Base-by-base conservation (phyloP, 2,113 vertebrate species). In the Amblyornis subalaris region DNA sequence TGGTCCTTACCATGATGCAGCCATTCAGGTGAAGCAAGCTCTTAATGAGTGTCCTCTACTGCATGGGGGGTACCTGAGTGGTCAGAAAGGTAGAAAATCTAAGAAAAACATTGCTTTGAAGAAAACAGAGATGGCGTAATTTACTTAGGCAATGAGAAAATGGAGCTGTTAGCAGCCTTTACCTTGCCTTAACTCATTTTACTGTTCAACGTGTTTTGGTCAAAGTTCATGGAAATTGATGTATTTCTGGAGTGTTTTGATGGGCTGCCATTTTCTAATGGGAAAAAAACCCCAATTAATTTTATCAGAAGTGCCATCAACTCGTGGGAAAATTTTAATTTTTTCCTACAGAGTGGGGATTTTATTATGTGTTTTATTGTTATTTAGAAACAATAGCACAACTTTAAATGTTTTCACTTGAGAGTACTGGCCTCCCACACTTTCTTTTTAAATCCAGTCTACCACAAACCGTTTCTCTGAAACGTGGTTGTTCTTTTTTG, bases 361-460 rank as follows among this genome's bases (percentile, higher is more conserved):
- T 91, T 92, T 90, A 82, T 93, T 73, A 51, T 26, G 40, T 70
- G 64, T 54, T 93, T 94, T 87, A 79, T 48, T 77, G 35, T 60
- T 79, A 62, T 85, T 90, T 77, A 93, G 71, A 76, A 95, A 85
- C 8, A 95, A 85, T 60, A 48, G 53, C 19, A 74, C 92, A 89
- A 44, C 6, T 64, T 73, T 40, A 85, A 67, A 29, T 45, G 20
- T 67, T 92, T 95, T 93, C 44, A 40, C 10, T 58, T 54, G 60
- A 74, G 36, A 65, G 19, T 44, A 31, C 36, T 86, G 42, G 25
- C 67, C 70, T 93, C 65, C 44, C 45, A 82, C 57, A 62, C 28
- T 69, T 83, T 86, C 20, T 54, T 62, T 95, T 88, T 47, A 73
- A 94, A 81, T 76, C 14, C 54, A 81, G 15, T 53, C 65, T 74